These are phyloP conservation scores for Esox masquinongy DNA, from an alignment of 2,797 vertebrate species.

Conservation along the genomic window DNA sequence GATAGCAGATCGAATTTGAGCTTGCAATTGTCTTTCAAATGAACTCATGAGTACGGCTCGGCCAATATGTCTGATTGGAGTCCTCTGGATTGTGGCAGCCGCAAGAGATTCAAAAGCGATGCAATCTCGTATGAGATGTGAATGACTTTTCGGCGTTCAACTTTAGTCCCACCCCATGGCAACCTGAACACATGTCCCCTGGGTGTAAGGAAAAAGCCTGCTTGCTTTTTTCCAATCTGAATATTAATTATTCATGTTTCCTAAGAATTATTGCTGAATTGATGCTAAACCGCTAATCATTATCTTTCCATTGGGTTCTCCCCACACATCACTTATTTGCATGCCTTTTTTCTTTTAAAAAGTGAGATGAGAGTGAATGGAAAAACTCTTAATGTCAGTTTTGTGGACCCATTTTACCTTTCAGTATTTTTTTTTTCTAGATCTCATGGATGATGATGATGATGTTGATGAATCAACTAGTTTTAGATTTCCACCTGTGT, in stretches of 20 bases:
- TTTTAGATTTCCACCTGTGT: no score
- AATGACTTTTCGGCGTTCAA: no score
- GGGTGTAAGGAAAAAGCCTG: no score
- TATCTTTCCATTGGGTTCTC: background rate
- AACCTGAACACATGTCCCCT: no score
- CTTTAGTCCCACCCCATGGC: no score
- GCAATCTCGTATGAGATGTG: no score
- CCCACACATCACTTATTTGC: conserved; percentile 42
- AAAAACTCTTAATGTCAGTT: background rate
- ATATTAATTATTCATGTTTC: background rate
- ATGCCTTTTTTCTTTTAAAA: conserved; percentile 32
- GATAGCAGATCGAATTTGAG: no score
- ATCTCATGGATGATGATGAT: background rate
- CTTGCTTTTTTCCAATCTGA: background rate
- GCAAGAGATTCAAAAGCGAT: no score
- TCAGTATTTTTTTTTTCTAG: background rate
- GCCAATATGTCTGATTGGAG: no score
- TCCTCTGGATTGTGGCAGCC: no score
- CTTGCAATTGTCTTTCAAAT: no score
- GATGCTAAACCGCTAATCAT: background rate
- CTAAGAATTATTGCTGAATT: background rate
- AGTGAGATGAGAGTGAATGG: conserved; percentile 33
- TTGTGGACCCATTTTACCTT: background rate
- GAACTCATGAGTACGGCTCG: no score
- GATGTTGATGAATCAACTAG: background rate